Conservation (phyloP, 2,113 vertebrate genomes). For the Montifringilla adamsi region DNA sequence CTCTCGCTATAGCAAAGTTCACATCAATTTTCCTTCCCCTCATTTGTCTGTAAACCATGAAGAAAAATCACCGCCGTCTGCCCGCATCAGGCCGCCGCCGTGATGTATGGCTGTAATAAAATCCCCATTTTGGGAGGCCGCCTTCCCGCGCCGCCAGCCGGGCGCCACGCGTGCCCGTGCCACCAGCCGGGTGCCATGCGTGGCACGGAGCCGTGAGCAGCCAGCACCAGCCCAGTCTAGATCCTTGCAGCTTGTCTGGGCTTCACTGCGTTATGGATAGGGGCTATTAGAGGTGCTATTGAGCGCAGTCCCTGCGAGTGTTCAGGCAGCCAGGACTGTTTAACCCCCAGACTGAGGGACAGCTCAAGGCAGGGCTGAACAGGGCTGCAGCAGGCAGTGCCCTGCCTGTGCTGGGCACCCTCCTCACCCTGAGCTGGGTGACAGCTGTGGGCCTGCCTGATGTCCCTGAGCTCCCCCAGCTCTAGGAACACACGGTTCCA, state of each 20-base stretch:
- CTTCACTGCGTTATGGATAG: not conserved
- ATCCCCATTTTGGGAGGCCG: constrained; percentile 36
- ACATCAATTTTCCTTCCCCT: constrained; percentile 68
- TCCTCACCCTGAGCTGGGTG: not conserved
- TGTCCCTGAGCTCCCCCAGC: not conserved
- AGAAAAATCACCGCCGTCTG: constrained; percentile 61
- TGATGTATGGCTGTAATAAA: constrained; percentile 67
- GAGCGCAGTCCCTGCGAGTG: not conserved
- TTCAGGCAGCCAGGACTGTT: not conserved
- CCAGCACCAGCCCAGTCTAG: not conserved
- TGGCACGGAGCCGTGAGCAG: not conserved
- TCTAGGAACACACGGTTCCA: too few species aligned
- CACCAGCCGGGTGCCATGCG: not conserved
- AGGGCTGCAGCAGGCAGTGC: not conserved
- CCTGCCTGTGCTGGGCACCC: not conserved
- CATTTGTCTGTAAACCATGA: constrained; percentile 73
- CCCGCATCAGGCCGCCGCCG: not conserved
- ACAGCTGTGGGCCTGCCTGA: not conserved
- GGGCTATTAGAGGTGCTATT: not conserved
- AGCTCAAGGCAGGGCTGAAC: not conserved
- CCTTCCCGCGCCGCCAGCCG: not conserved
- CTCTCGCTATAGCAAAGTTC: constrained; percentile 41
- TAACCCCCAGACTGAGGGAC: not conserved
- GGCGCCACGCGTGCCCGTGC: not conserved
- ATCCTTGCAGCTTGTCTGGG: fast-evolving